Evolutionary conservation across 2,797 vertebrate species (phyloP).

Genomic region (Myioborus miniatus): DNA sequence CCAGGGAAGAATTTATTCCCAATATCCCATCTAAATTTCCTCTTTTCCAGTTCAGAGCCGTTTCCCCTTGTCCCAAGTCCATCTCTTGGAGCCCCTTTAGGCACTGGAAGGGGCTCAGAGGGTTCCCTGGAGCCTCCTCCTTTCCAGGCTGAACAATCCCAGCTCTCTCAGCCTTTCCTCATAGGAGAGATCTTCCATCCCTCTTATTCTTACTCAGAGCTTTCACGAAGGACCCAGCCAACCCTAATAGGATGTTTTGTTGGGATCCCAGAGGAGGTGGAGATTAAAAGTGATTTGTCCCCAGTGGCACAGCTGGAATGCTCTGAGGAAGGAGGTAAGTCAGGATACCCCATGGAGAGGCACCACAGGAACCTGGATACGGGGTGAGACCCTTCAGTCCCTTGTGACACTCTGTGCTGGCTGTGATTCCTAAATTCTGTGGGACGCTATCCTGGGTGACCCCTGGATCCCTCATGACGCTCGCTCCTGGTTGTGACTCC

Average conservation of each 20-base stretch:
- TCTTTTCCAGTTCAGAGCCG: neutral
- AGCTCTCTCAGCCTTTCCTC: neutral
- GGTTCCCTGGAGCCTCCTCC: neutral
- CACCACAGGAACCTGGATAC: neutral
- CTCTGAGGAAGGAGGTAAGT: neutral
- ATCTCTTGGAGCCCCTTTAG: neutral
- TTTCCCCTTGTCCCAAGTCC: neutral
- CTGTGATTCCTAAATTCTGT: neutral
- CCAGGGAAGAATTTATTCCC: neutral
- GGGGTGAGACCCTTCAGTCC: neutral
- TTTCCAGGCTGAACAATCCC: neutral
- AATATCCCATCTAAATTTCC: neutral
- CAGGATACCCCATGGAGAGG: neutral
- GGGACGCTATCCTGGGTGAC: neutral
- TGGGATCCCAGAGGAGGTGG: neutral
- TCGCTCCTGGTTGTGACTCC: accelerated
- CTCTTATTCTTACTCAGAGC: neutral
- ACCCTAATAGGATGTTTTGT: accelerated
- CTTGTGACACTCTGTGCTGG: neutral
- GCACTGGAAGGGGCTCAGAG: neutral
- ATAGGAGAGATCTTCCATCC: neutral
- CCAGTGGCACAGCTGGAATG: neutral
- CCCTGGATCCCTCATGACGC: too few species aligned
- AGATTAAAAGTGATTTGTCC: neutral
- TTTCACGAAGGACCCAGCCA: neutral